phyloP scores from a whole-genome alignment of 1,140 invertebrate species.

The Formica selysi region DNA sequence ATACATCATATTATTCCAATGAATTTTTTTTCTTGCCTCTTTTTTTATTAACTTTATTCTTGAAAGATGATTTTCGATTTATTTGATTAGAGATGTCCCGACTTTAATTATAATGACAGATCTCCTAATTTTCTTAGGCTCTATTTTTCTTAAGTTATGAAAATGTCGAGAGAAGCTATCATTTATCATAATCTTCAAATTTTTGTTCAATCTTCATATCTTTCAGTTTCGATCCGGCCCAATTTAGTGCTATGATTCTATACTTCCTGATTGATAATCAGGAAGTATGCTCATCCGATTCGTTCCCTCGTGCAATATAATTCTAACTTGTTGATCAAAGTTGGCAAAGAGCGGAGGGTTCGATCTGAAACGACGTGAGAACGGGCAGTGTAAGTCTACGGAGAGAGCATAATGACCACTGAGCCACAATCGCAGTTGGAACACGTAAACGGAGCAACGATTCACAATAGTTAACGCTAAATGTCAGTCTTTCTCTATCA shows the following conservation, averaged over 20 bases:
- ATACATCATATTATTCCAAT: background rate
- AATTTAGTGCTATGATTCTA: slow-evolving; percentile 8
- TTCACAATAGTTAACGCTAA: background rate
- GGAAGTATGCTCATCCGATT: background rate
- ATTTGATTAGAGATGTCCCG: background rate
- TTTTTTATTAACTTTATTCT: background rate
- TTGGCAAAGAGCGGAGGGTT: background rate
- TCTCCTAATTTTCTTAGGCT: background rate
- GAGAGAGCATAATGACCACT: background rate
- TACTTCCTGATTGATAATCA: background rate
- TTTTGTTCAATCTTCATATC: background rate
- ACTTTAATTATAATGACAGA: background rate
- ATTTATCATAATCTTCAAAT: background rate
- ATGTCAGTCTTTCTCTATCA: background rate
- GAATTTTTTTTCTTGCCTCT: background rate
- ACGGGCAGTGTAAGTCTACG: background rate
- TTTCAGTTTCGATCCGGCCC: background rate
- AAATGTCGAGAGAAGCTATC: background rate
- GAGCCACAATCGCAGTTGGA: background rate
- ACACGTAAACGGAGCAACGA: background rate
- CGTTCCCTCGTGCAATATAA: background rate
- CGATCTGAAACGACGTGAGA: background rate
- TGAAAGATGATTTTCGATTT: background rate
- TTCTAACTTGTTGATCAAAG: slow-evolving; percentile 5
- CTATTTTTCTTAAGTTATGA: background rate